Evolutionary conservation across 2,888 invertebrate species (phyloP).

Genomic region (Scrobipalpa costella): DNA sequence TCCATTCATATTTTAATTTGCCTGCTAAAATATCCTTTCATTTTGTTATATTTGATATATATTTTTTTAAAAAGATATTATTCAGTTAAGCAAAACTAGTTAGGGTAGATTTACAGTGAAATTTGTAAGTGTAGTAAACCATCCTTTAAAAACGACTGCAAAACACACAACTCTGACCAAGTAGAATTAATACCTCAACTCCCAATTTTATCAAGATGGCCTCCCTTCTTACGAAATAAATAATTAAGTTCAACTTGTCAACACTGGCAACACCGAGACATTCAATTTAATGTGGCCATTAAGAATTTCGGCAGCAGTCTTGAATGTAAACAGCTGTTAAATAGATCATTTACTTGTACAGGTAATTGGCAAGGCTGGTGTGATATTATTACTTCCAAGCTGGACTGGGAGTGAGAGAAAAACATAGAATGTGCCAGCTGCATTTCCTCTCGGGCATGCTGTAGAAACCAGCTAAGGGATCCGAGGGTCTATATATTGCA

Average conservation of each 20-base stretch:
- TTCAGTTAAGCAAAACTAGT: no score
- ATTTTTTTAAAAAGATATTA: no score
- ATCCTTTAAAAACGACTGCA: no score
- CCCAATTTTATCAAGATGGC: neutral
- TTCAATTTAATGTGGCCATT: neutral
- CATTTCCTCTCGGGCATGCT: no score
- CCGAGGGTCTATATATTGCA: no score
- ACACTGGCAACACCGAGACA: neutral
- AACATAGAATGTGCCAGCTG: no score
- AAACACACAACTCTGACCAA: neutral
- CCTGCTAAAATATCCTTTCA: no score
- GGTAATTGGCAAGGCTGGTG: neutral
- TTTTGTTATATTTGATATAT: no score
- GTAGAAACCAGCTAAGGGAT: no score
- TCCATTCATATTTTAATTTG: no score
- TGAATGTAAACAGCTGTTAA: constrained; percentile 6
- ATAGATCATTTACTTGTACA: neutral
- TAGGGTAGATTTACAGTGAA: no score
- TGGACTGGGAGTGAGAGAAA: neutral
- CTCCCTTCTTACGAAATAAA: constrained; percentile 1
- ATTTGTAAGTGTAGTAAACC: no score
- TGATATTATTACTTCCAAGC: neutral
- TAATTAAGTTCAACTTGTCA: neutral
- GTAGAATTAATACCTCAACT: neutral
- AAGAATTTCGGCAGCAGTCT: neutral